phyloP scores from a whole-genome alignment of 1,140 invertebrate genomes.

The Temnothorax longispinosus region DNA sequence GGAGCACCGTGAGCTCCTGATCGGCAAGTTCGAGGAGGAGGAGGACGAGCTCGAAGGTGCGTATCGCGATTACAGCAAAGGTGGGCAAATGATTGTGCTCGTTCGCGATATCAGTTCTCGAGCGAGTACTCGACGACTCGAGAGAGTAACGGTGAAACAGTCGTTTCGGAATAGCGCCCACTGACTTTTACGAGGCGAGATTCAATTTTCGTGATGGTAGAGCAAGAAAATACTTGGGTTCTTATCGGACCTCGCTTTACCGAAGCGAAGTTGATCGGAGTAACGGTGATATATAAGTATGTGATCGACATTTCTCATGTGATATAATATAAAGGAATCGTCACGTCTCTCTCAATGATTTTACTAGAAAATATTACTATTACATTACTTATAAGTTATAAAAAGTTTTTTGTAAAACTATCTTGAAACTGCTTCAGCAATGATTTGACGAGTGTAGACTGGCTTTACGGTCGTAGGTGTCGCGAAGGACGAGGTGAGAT shows the following conservation, averaged over 20 bases:
- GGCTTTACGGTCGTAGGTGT: constrained; percentile 63
- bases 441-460: background rate
- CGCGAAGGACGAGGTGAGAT: constrained; percentile 74
- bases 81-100: background rate
- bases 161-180: background rate
- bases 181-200: constrained; percentile 14
- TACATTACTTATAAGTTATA: background rate
- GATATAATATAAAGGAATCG: background rate
- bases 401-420: background rate
- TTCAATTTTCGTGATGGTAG: constrained; percentile 3
- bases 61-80: background rate
- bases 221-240: background rate
- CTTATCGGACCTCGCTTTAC: constrained; percentile 15
- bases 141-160: background rate
- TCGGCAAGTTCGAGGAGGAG: constrained; percentile 70
- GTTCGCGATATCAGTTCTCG: constrained; percentile 3
- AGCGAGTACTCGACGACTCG: background rate
- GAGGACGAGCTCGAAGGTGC: constrained; percentile 79
- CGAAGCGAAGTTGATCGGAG: background rate
- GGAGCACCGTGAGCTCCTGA: constrained; percentile 63
- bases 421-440: background rate
- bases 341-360: background rate
- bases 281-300: background rate
- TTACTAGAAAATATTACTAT: background rate
- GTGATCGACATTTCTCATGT: background rate